These are phyloP conservation scores for Exephanes ischioxanthus DNA, from an alignment of 2,888 invertebrate species.

Conservation along the genomic window DNA sequence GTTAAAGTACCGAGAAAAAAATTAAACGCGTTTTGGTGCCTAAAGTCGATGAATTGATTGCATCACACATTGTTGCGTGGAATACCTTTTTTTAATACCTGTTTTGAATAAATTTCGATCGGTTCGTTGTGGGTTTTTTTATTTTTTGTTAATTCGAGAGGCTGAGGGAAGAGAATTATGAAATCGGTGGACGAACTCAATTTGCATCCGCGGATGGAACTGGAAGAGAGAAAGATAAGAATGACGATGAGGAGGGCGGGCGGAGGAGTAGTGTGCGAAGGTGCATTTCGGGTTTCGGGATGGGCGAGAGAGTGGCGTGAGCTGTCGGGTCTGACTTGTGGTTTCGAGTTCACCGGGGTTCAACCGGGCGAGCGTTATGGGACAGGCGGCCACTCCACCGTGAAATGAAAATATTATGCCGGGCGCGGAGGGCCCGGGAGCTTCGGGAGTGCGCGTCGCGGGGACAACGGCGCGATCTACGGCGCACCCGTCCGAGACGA, in stretches of 20 bases:
- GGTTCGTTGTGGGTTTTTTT: not conserved
- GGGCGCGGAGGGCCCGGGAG: constrained; percentile 33
- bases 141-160: not conserved
- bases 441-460: constrained; percentile 41
- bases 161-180: not conserved
- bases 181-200: not conserved
- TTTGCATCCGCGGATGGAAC: constrained; percentile 19
- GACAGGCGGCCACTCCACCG: constrained; percentile 78
- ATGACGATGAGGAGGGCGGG: constrained; percentile 19
- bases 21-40: too few relatives aligned
- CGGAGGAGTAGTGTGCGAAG: constrained; percentile 7
- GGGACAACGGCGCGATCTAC: constrained; percentile 53
- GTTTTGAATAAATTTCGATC: not conserved
- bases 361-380: constrained; percentile 75
- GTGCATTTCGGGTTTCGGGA: constrained; percentile 28
- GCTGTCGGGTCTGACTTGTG: constrained; percentile 65
- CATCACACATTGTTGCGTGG: not conserved
- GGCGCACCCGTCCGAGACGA: constrained; percentile 60
- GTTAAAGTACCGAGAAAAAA: too few relatives aligned
- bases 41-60: too few relatives aligned
- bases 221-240: constrained; percentile 19
- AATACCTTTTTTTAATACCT: not conserved
- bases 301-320: constrained; percentile 14
- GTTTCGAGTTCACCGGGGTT: constrained; percentile 79
- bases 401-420: constrained; percentile 83